Base-by-base conservation (phyloP, 2,888 invertebrate species). In the Oscheius sp. region DNA sequence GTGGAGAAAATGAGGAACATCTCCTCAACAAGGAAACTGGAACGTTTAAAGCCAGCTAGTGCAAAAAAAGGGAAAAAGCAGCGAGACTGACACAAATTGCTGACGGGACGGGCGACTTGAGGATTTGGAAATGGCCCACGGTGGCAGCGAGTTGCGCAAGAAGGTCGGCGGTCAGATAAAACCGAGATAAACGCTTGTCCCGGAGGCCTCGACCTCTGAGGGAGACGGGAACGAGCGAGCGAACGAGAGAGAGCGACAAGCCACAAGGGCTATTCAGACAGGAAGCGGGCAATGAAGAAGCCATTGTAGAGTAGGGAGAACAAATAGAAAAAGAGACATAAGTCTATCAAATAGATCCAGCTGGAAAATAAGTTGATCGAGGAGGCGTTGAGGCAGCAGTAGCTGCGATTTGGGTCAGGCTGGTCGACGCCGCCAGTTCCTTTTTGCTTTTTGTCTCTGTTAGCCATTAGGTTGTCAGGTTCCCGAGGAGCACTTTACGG, bases 111-210 rank as follows among this genome's bases (percentile, higher is more conserved):
- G 27, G 35, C 7, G 56, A 55, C 56, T 55, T 25, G 29, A 18
- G 61, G 61, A 58, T 58, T 58, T 63, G 23, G 2, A 43, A 23
- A n/a, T 49, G 66, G 66, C 9, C n/a, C 21, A 46, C 66, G 27
- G 35, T 29, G 66, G 52, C 49, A 52, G 66, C 29, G 29, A 35
- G 52, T 66, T 66, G 66, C 66, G 66, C 52, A 66, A 66, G 66
- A 66, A 66, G 66, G 66, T 52, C 66, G 52, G 66, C 66, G 66
- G 66, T 29, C 29, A 66, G 66, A 66, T 66, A 66, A 66, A 66
- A 66, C 66, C 66, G 66, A 66, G 66, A 66, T 66, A 66, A 66
- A 66, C 66, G 66, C 46, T 43, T 25, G 35, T 58, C 29, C 43
- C 46, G 25, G 43, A 46, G 66, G 49, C 66, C 66, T 66, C 66